Conservation (phyloP, 37 sponge, comb jelly and placozoan species). For the Haliclona indistincta region DNA sequence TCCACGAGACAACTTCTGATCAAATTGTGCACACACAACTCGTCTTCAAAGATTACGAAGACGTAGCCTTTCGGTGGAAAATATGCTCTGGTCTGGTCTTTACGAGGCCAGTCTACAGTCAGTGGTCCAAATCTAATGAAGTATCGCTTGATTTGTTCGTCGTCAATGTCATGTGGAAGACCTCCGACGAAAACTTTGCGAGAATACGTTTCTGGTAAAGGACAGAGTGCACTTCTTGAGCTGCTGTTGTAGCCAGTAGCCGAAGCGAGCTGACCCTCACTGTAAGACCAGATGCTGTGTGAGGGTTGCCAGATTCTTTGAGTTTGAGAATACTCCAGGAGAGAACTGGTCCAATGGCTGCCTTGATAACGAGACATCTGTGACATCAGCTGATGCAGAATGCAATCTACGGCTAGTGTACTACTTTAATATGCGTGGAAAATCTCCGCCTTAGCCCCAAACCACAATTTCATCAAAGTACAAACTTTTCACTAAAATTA, state of each 20-base stretch:
- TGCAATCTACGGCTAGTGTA: too few species aligned
- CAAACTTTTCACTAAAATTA: too few species aligned
- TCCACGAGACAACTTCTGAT: conserved; percentile 64
- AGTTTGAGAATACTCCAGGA: too few species aligned
- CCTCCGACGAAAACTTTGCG: conserved; percentile 89
- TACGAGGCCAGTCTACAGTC: conserved; percentile 87
- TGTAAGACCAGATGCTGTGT: too few species aligned
- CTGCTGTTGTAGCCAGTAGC: neutral
- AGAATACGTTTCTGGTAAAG: conserved; percentile 60
- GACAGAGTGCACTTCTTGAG: conserved; percentile 16
- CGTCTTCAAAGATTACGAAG: conserved; percentile 74
- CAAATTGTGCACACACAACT: conserved; percentile 64
- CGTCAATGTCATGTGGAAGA: conserved; percentile 71
- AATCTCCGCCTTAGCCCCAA: too few species aligned
- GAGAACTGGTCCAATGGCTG: too few species aligned
- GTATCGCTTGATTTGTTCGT: conserved; percentile 66
- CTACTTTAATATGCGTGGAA: too few species aligned
- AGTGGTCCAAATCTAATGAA: conserved; percentile 71
- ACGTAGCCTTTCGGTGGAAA: conserved; percentile 89
- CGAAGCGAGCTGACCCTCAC: too few species aligned
- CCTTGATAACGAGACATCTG: too few species aligned
- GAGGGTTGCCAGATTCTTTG: too few species aligned
- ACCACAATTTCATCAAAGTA: too few species aligned
- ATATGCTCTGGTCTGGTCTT: conserved; percentile 63
- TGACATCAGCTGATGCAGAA: too few species aligned